Percentiles rank a stretch among this genome's conserved stretches.
Conservation (phyloP, 2,888 invertebrate genomes). For the Dermolepida albohirtum region DNA sequence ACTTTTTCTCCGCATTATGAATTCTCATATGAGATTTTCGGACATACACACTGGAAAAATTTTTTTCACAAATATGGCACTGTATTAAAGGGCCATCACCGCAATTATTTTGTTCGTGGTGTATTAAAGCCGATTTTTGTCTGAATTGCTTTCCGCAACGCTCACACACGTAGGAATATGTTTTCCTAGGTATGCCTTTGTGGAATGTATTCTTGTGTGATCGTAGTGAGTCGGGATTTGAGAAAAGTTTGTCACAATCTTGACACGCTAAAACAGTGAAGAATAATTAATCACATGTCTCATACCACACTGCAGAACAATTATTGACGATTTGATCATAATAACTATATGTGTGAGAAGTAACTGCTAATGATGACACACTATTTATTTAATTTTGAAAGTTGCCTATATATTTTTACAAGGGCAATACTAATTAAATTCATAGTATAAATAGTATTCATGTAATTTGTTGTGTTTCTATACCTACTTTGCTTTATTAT, state of each 20-base stretch:
- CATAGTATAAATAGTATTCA: too few relatives aligned
- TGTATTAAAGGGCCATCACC: slow-evolving; percentile 54
- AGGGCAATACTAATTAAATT: too few relatives aligned
- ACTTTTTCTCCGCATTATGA: slow-evolving; percentile 60
- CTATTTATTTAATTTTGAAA: too few relatives aligned
- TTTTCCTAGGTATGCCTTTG: slow-evolving; percentile 52
- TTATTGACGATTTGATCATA: too few relatives aligned
- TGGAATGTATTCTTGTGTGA: slow-evolving; percentile 62
- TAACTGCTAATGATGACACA: too few relatives aligned
- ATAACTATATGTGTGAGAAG: too few relatives aligned
- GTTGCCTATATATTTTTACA: too few relatives aligned
- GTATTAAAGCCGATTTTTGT: slow-evolving; percentile 62
- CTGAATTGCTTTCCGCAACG: slow-evolving; percentile 58
- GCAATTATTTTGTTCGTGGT: slow-evolving; percentile 66
- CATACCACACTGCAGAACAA: too few relatives aligned
- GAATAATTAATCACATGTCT: neutral
- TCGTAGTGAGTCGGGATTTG: slow-evolving; percentile 63
- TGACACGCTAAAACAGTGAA: slow-evolving; percentile 59
- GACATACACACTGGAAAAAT: slow-evolving; percentile 64
- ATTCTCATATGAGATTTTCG: slow-evolving; percentile 65
- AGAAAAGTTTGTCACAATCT: slow-evolving; percentile 65
- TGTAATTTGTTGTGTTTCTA: too few relatives aligned
- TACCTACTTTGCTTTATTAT: too few relatives aligned
- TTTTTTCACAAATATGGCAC: slow-evolving; percentile 63
- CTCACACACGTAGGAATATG: slow-evolving; percentile 58